Evolutionary conservation across 2,888 invertebrate species (phyloP).

Genomic region (Andrena minutula): DNA sequence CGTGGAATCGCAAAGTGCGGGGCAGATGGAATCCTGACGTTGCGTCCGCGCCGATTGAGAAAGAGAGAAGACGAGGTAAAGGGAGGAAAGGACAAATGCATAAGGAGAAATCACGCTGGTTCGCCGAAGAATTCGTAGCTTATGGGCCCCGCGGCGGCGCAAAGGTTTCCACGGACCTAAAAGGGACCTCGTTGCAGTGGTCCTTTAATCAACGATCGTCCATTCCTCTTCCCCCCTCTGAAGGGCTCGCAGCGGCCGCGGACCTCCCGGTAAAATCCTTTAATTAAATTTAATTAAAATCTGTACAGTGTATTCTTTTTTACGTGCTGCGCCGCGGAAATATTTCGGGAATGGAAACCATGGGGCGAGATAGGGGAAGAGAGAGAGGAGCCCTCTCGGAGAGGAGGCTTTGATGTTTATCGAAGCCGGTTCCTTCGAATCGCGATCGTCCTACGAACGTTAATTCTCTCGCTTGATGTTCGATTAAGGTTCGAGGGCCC

Average conservation of each 20-base stretch:
- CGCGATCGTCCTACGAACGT: neutral
- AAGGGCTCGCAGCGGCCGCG: conserved; percentile 3
- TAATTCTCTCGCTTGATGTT: conserved; percentile 16
- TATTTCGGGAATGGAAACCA: conserved; percentile 42
- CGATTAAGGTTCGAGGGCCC: conserved; percentile 14
- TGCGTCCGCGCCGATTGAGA: neutral
- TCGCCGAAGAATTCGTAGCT: conserved; percentile 53
- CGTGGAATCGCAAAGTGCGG: conserved; percentile 1
- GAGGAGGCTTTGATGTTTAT: conserved; percentile 43
- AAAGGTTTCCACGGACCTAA: conserved; percentile 20
- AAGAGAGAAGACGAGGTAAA: neutral
- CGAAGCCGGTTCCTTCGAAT: conserved; percentile 55
- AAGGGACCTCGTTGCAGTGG: conserved; percentile 3
- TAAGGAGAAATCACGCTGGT: conserved; percentile 20
- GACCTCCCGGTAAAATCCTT: conserved; percentile 51
- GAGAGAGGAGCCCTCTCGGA: neutral
- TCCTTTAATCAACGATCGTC: conserved; percentile 37
- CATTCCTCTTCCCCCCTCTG: neutral
- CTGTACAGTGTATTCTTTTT: conserved; percentile 44
- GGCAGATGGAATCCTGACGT: conserved; percentile 42
- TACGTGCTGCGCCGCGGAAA: conserved; percentile 40
- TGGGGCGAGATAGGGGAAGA: neutral
- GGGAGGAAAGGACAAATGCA: neutral
- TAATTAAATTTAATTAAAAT: conserved; percentile 68
- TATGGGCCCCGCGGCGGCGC: conserved; percentile 38